Base-by-base conservation (phyloP, 2,113 vertebrate genomes). In the Castor canadensis region DNA sequence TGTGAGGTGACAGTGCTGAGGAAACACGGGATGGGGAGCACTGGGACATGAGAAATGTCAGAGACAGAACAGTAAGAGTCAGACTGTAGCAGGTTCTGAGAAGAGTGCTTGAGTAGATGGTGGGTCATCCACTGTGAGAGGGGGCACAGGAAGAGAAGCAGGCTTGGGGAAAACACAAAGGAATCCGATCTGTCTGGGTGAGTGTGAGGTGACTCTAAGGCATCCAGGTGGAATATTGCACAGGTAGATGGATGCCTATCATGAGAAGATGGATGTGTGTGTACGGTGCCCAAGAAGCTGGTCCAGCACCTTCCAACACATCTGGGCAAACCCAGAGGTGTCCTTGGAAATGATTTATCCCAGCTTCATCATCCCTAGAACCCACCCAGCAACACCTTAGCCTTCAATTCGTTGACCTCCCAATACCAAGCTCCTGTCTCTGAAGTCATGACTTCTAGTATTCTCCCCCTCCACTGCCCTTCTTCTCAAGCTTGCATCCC, bases 11-110 rank as follows among this genome's bases (percentile, higher is more conserved):
- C 16, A 15, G 62, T 11, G 30, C 24, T 0, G 28, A 52, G 28
- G 20, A 9, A 12, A 1, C 2, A 60, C 24, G n/a, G 16, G 60
- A 45, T 7, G 1, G 24, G 58, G 58, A 26, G 58, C n/a, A n/a
- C 9, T 30, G 6, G n/a, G 38, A 26, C 6, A 19, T 1, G 12
- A 91, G 35, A 26, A n/a, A 7, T 0, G 8, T 32, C 0, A 5
- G 38, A 47, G 43, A 60, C 0, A 38, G 67, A 47, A 71, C 7
- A 32, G 5, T 4, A 8, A 43, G 43, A 5, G 22, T 60, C 2
- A 9, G 35, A 11, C 6, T 30, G 30, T 1, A 45, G 82, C n/a
- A 20, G 77, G 45, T 38, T 35, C 76, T 43, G 45, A 8, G 38
- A 22, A 13, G 6, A 56, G 52, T 62, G 43, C 17, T 47, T 49